A percentile compares a stretch with the other conserved stretches of the same genome.
phyloP scores from a whole-genome alignment of 2,888 invertebrate species.

The Caenorhabditis sulstoni region DNA sequence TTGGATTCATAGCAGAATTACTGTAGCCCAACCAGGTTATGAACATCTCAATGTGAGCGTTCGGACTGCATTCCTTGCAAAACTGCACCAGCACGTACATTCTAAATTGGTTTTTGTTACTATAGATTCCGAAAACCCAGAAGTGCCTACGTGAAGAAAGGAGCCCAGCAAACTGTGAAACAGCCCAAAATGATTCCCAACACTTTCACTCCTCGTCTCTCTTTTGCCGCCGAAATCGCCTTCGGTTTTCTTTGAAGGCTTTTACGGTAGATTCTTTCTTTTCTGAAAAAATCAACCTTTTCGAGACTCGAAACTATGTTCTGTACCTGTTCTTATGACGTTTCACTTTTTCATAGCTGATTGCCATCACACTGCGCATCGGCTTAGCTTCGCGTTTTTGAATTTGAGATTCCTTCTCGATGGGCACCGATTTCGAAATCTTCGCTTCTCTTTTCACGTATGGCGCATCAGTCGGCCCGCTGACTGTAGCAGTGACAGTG shows the following conservation, averaged over 20 bases:
- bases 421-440: slow-evolving; percentile 64
- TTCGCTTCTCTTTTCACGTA: slow-evolving; percentile 68
- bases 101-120: too few relatives aligned
- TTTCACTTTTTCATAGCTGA: slow-evolving; percentile 79
- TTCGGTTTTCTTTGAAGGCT: slow-evolving; percentile 79
- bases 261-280: slow-evolving; percentile 77
- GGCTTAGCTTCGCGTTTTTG: slow-evolving; percentile 69
- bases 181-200: slow-evolving; percentile 80
- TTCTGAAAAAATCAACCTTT: slow-evolving; percentile 67
- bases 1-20: slow-evolving; percentile 81
- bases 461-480: slow-evolving; percentile 58
- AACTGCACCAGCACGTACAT: slow-evolving; percentile 80
- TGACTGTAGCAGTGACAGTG: slow-evolving; percentile 62
- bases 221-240: slow-evolving; percentile 80
- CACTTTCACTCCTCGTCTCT: slow-evolving; percentile 79
- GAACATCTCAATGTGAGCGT: slow-evolving; percentile 80
- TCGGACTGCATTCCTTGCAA: slow-evolving; percentile 75
- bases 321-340: slow-evolving; percentile 77
- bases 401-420: slow-evolving; percentile 65
- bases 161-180: slow-evolving; percentile 80
- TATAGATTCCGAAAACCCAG: too few relatives aligned
- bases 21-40: slow-evolving; percentile 80
- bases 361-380: slow-evolving; percentile 66
- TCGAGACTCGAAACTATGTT: neutral
- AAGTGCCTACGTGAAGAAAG: slow-evolving; percentile 79